These are phyloP conservation scores for Neelides sp. DNA, from an alignment of 1,140 invertebrate genomes.

Conservation along the genomic window DNA sequence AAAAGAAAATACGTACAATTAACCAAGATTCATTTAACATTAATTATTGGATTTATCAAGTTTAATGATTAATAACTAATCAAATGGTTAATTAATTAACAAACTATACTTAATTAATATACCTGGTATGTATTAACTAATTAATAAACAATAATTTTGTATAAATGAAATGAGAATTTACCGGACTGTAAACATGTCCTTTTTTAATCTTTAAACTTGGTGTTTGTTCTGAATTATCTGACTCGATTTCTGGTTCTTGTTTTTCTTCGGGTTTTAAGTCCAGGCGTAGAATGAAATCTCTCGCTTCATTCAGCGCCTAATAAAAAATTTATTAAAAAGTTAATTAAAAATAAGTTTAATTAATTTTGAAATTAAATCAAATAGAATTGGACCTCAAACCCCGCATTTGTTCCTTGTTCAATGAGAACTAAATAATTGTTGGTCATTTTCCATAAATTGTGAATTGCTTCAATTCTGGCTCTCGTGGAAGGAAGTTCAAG, in stretches of 20 bases:
- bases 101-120: no score
- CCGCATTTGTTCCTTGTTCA: conserved; percentile 67
- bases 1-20: conserved; percentile 23
- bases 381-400: conserved; percentile 48
- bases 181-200: conserved; percentile 58
- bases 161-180: conserved; percentile 37
- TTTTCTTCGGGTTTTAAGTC: conserved; percentile 31
- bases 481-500: conserved; percentile 59
- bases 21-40: not conserved
- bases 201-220: conserved; percentile 3
- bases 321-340: conserved; percentile 1
- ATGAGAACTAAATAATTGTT: conserved; percentile 65
- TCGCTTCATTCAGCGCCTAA: conserved; percentile 54
- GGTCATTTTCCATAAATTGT: conserved; percentile 76
- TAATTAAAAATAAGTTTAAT: conserved; percentile 12
- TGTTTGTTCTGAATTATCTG: no score
- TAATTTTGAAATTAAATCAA: conserved; percentile 27
- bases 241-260: no score
- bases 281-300: conserved; percentile 53
- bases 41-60: not conserved
- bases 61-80: conserved; percentile 18
- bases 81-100: conserved; percentile 12
- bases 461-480: conserved; percentile 52
- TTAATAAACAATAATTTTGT: conserved; percentile 15
- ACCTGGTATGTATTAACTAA: no score